phyloP scores from a whole-genome alignment of 2,888 invertebrate genomes.

The Nesidiocoris tenuis region DNA sequence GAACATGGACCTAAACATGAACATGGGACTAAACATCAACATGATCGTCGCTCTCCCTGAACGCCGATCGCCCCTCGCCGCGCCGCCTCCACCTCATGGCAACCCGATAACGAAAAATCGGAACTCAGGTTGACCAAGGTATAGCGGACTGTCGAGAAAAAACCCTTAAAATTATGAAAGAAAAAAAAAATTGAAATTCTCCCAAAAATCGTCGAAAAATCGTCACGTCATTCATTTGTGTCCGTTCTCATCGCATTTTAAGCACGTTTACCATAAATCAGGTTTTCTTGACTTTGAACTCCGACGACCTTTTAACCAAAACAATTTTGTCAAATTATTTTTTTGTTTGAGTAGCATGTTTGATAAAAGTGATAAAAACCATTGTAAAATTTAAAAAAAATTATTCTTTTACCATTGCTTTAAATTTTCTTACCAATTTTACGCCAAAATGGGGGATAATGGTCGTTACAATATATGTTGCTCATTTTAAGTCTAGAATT shows the following conservation, averaged over 20 bases:
- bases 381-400: too few species aligned
- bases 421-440: too few species aligned
- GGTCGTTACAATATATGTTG: too few species aligned
- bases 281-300: neutral
- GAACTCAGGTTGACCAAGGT: slow-evolving; percentile 43
- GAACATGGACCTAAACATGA: slow-evolving; percentile 2
- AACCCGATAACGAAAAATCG: slow-evolving; percentile 25
- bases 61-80: neutral
- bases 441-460: too few species aligned
- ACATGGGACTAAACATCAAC: neutral
- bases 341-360: too few species aligned
- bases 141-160: slow-evolving; percentile 24
- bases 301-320: neutral
- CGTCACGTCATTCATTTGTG: slow-evolving; percentile 32
- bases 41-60: slow-evolving; percentile 6
- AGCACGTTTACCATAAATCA: slow-evolving; percentile 4
- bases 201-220: too few species aligned
- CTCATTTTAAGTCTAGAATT: too few species aligned
- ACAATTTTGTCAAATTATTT: neutral
- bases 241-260: neutral
- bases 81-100: slow-evolving; percentile 10
- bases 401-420: too few species aligned
- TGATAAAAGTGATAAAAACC: too few species aligned
- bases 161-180: too few species aligned
- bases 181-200: slow-evolving; percentile 20